Evolutionary conservation across 2,113 vertebrate genomes (phyloP).

Genomic region (Etheostoma spectabile): DNA sequence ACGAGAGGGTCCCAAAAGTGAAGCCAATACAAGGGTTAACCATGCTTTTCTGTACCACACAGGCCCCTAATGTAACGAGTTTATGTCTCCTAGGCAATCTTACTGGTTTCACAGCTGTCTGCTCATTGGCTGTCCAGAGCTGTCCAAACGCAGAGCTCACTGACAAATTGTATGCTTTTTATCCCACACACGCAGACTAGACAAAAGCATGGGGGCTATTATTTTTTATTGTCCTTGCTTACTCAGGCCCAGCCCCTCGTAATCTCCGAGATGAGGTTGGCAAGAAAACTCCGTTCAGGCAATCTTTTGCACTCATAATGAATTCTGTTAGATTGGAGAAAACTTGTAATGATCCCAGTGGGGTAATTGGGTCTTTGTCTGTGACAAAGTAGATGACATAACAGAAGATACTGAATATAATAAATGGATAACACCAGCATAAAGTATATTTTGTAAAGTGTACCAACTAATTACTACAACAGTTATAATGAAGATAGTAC

Average conservation of each 20-base stretch:
- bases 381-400: background rate
- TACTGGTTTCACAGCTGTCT: slow-evolving; percentile 38
- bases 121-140: slow-evolving; percentile 9
- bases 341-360: slow-evolving; percentile 7
- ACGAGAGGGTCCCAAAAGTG: too few relatives aligned
- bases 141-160: slow-evolving; percentile 12
- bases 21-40: too few relatives aligned
- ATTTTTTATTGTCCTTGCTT: slow-evolving; percentile 36
- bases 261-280: slow-evolving; percentile 3
- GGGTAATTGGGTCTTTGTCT: slow-evolving; percentile 8
- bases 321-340: slow-evolving; percentile 30
- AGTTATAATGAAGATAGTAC: background rate
- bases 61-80: slow-evolving; percentile 24
- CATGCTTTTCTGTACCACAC: slow-evolving; percentile 2
- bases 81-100: slow-evolving; percentile 34
- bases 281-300: slow-evolving; percentile 25
- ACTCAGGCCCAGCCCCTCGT: slow-evolving; percentile 6
- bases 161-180: slow-evolving; percentile 35
- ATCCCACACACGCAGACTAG: slow-evolving; percentile 43
- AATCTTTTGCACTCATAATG: slow-evolving; percentile 18
- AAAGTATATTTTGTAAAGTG: background rate
- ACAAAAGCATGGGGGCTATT: slow-evolving; percentile 32
- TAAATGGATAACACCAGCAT: background rate
- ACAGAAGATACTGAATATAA: slow-evolving; percentile 5
- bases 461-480: background rate